Evolutionary conservation across 2,888 invertebrate species (phyloP), one percentile per base, ranked within the genome.

Genomic region (Stegophylla sp.): DNA sequence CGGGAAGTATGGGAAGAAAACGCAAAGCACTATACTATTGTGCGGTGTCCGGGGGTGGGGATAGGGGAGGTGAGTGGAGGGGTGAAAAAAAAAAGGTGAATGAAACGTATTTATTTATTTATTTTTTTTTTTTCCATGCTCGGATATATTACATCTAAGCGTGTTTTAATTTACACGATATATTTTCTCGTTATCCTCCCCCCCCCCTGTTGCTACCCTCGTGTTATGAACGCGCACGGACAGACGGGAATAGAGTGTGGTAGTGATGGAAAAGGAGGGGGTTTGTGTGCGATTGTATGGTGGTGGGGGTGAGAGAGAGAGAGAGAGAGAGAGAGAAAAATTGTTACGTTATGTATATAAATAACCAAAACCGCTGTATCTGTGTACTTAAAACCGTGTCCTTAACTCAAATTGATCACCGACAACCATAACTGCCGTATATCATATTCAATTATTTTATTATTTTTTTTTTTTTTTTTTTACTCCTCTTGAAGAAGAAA

Each of bases 371-470:
- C 28, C n/a, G n/a, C n/a, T n/a, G n/a, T n/a, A n/a, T n/a, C n/a
- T n/a, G n/a, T 34, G 34, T 73, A 48, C 61, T 20, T 48, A 41
- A 48, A 63, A 64, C 63, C 63, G 74, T 45, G 74, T 75, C 63
- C 20, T 17, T 51, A 75, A 75, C 74, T 74, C 45, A 34, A 74
- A 74, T 74, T 75, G 74, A 75, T 75, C 51, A 63, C 63, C 74
- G 74, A 74, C 61, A 74, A 74, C 15, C 61, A 34, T 61, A 51
- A 63, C 63, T 23, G 63, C 51, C 74, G 51, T 75, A 75, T 34
- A 51, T 75, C 48, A 75, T 75, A 75, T 75, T 75, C 63, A 75
- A 75, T 75, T 75, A 63, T 75, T 51, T 75, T 41, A 51, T 9
- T 12, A 23, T 73, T 48, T 63, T 73, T 61, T 51, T 51, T 53